Evolutionary conservation across 2,888 invertebrate genomes (phyloP).

Genomic region (Piscicola geometra): DNA sequence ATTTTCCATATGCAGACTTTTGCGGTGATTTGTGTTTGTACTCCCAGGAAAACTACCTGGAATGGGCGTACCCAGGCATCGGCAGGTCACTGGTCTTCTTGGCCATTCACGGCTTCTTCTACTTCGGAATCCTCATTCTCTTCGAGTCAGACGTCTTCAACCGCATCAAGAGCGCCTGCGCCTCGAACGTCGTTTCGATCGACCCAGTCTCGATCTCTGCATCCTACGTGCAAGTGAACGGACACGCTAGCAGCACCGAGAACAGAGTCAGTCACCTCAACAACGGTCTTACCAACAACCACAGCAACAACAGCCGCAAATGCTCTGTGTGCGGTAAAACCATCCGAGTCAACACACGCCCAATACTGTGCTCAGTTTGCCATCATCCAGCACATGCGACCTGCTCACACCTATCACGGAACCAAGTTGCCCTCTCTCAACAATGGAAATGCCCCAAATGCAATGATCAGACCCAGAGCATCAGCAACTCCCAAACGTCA

Average conservation of each 20-base stretch:
- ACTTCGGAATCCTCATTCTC: constrained; percentile 64
- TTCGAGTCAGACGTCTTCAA: constrained; percentile 59
- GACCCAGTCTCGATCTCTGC: constrained; percentile 29
- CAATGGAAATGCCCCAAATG: no score
- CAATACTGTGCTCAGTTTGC: no score
- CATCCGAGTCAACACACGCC: no score
- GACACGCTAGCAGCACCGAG: background rate
- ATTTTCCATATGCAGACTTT: constrained; percentile 37
- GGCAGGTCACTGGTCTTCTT: constrained; percentile 66
- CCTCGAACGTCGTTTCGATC: background rate
- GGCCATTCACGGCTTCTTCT: constrained; percentile 60
- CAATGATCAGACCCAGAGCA: no score
- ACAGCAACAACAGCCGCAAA: no score
- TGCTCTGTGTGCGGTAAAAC: no score
- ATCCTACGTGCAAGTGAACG: background rate
- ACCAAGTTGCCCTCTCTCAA: no score
- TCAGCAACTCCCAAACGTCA: no score
- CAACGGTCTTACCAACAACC: no score
- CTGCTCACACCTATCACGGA: no score
- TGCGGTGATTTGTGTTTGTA: constrained; percentile 50
- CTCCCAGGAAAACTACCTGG: constrained; percentile 61
- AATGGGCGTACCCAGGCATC: constrained; percentile 69
- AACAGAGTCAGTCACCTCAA: no score
- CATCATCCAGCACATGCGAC: no score
- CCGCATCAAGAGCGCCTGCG: constrained; percentile 42